phyloP scores from a whole-genome alignment of 2,888 invertebrate species.

The Pristionchus maxplancki region DNA sequence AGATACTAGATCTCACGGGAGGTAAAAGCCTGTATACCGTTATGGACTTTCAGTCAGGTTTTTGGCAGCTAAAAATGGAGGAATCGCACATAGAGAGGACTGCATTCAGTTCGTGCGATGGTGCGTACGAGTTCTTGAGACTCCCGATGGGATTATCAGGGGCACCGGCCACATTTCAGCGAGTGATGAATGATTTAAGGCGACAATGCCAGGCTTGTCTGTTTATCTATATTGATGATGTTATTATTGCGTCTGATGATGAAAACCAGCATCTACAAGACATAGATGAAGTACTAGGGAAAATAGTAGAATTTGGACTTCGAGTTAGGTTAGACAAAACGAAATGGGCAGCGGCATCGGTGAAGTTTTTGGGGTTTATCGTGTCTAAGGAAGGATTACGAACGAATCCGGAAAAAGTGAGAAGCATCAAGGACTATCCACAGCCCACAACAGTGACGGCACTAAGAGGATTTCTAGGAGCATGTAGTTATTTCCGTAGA shows the following conservation, averaged over 20 bases:
- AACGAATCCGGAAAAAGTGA: constrained; percentile 27
- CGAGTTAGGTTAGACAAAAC: constrained; percentile 41
- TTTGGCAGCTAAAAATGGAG: constrained; percentile 53
- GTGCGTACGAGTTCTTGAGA: constrained; percentile 50
- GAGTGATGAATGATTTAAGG: no score
- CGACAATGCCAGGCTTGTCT: no score
- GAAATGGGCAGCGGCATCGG: background rate
- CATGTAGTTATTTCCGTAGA: constrained; percentile 52
- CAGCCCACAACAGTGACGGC: constrained; percentile 40
- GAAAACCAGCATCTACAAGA: constrained; percentile 55
- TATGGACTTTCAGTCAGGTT: constrained; percentile 56
- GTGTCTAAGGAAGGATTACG: constrained; percentile 34
- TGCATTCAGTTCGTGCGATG: constrained; percentile 53
- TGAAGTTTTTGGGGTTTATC: constrained; percentile 44
- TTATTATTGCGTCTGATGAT: constrained; percentile 45
- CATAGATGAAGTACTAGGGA: constrained; percentile 54
- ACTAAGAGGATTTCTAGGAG: constrained; percentile 54
- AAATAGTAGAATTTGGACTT: constrained; percentile 40
- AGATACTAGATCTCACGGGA: constrained; percentile 13
- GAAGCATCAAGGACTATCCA: constrained; percentile 40
- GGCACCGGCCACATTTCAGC: no score
- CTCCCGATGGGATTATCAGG: constrained; percentile 56
- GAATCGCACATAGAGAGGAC: constrained; percentile 43
- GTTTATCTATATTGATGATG: constrained; percentile 56
- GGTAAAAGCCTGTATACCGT: constrained; percentile 47